A percentile compares a stretch with the other conserved stretches of the same genome.
phyloP scores from a whole-genome alignment of 2,888 invertebrate species.

The Fragum whitleyi region DNA sequence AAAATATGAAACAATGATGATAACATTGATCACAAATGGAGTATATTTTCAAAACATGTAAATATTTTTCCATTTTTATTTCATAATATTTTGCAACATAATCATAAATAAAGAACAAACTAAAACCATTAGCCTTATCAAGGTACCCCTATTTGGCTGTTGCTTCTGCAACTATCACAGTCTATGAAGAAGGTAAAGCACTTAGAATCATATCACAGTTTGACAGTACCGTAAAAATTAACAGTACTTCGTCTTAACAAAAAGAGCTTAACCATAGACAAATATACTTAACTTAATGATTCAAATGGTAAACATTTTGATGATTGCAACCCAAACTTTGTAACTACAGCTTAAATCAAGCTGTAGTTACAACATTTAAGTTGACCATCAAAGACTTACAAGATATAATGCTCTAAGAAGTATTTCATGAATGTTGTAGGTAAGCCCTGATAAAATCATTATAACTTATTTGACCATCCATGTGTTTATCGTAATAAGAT shows the following conservation, averaged over 20 bases:
- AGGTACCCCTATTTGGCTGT: not conserved
- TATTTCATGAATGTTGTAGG: conserved; percentile 64
- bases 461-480: conserved; percentile 80
- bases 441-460: conserved; percentile 82
- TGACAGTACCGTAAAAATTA: no score
- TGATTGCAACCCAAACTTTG: no score
- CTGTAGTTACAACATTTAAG: no score
- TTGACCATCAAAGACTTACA: no score
- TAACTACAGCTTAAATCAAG: no score
- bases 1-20: not conserved
- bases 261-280: no score
- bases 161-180: not conserved
- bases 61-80: not conserved
- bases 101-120: not conserved
- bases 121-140: not conserved
- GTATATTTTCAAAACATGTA: not conserved
- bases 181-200: not conserved
- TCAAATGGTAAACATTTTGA: no score
- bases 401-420: not conserved
- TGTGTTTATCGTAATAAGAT: conserved; percentile 78
- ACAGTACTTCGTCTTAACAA: no score
- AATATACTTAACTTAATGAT: no score
- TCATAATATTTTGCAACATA: not conserved
- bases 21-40: not conserved
- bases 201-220: not conserved